Evolutionary conservation across 2,888 invertebrate species (phyloP), one percentile per base, ranked within the genome.

Genomic region (Drosophila paucipuncta): DNA sequence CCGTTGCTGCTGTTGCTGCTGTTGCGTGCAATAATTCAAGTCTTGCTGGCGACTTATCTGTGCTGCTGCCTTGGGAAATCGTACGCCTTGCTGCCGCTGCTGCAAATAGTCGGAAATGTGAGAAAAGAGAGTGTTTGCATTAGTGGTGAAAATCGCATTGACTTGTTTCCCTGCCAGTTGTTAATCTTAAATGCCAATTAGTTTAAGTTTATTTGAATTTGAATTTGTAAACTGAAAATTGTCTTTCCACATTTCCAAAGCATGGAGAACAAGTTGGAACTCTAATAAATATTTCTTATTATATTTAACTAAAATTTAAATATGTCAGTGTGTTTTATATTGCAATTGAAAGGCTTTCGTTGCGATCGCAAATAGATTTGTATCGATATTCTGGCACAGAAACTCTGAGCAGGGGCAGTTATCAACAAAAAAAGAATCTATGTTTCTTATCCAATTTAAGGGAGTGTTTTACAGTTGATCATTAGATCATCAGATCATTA

Each of bases 21-120:
- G 57, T 30, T 37, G 59, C 85, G 82, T 83, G 86, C 85, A 83
- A 90, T 91, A 92, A 91, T 92, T 92, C 79, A 91, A 91, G 91
- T 91, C 92, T 87, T 92, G 91, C 80, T 92, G 91, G 80, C 87
- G 91, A 91, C 91, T 92, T 91, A 91, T 91, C 90, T 91, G 82
- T 62, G 83, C 81, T 83, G 82, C 85, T 82, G 80, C 83, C 82
- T 91, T 87, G 82, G 80, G 82, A 83, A 80, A 86, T 85, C 90
- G 91, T 90, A 85, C 71, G 88, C 76, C 91, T 78, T 77, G 73
- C 78, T 89, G 82, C 80, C 83, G 91, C 83, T 82, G 81, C 88
- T 41, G 30, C 66, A 25, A 79, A 76, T 68, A 78, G 73, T 84
- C 76, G 75, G 77, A 89, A 86, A 86, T 53, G 59, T 47, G 74